phyloP scores from a whole-genome alignment of 2,888 invertebrate species.

The Tipula confusa region DNA sequence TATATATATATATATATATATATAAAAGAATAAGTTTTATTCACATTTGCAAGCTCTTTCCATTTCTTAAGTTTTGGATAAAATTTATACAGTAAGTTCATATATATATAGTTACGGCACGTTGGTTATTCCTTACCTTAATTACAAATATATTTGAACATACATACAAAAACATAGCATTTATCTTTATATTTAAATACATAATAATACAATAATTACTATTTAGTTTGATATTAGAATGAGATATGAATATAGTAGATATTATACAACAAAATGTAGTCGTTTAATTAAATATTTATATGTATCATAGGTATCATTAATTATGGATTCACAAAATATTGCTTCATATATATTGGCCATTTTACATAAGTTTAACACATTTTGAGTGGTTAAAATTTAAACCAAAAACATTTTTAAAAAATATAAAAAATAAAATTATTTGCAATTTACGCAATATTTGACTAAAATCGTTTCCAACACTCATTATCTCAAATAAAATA shows the following conservation, averaged over 20 bases:
- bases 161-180: neutral
- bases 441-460: neutral
- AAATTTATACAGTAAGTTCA: neutral
- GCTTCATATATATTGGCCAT: neutral
- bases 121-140: neutral
- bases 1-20: too few species aligned
- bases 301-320: neutral
- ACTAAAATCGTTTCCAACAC: neutral
- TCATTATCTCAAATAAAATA: slow-evolving; percentile 12
- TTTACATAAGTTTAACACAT: neutral
- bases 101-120: neutral
- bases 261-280: neutral
- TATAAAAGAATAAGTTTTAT: neutral
- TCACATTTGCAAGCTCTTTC: neutral
- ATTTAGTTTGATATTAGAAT: neutral
- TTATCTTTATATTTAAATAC: neutral
- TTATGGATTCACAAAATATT: neutral
- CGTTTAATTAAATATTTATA: neutral
- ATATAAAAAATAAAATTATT: neutral
- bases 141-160: neutral
- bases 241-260: neutral
- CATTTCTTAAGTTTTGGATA: neutral
- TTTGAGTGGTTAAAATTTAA: neutral
- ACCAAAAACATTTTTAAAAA: too few species aligned
- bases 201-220: neutral